Percentiles rank a stretch among this genome's conserved stretches.
phyloP scores from a whole-genome alignment of 2,113 vertebrate genomes.

The Apeltes quadracus region DNA sequence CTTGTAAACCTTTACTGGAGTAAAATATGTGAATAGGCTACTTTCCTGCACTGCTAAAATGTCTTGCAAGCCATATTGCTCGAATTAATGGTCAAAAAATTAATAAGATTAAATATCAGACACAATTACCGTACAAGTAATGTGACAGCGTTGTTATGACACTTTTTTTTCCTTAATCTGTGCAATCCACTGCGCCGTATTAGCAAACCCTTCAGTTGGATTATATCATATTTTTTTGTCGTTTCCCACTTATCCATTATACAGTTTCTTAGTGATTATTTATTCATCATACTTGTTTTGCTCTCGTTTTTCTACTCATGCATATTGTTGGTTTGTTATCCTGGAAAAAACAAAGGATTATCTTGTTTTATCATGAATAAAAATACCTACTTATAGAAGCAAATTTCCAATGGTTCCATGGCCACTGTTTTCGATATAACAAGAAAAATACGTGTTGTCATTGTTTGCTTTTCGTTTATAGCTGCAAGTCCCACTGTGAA shows the following conservation, averaged over 20 bases:
- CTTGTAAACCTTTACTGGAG: neutral
- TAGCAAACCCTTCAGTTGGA: neutral
- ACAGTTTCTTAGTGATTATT: neutral
- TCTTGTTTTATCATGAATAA: neutral
- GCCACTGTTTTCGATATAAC: neutral
- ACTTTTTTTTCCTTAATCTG: neutral
- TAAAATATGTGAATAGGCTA: neutral
- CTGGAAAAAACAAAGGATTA: neutral
- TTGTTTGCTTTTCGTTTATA: neutral
- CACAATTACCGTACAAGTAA: neutral
- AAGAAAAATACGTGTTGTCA: neutral
- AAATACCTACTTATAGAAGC: neutral
- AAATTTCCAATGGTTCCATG: neutral
- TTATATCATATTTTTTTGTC: neutral
- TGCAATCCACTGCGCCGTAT: neutral
- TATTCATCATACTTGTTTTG: neutral
- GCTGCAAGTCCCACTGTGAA: neutral
- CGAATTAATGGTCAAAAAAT: neutral
- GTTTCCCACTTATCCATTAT: neutral
- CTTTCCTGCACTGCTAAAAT: neutral
- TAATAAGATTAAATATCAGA: neutral
- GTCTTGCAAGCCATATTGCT: neutral
- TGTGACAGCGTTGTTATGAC: neutral
- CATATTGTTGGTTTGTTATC: neutral
- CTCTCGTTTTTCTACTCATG: neutral